Evolutionary conservation across 2,888 invertebrate species (phyloP).

Genomic region (Hymenopus coronatus): DNA sequence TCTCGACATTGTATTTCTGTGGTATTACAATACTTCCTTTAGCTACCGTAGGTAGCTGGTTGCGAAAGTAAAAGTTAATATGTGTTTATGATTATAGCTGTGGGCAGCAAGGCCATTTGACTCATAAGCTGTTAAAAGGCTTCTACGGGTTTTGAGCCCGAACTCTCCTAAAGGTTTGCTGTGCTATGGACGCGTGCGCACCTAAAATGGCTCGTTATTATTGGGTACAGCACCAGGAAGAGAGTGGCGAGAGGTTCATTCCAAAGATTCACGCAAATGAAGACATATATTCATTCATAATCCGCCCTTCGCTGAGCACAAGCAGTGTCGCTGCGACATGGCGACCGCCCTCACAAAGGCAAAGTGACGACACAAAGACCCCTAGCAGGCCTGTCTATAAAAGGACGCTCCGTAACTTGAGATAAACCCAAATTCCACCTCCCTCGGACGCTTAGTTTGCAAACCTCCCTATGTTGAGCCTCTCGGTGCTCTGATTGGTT

Average conservation of each 20-base stretch:
- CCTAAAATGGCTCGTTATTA: not conserved
- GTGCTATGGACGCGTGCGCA: not conserved
- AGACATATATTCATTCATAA: not conserved
- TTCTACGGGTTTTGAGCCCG: no score
- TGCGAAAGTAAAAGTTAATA: no score
- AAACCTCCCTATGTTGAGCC: not conserved
- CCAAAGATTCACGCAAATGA: not conserved
- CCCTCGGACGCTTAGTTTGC: not conserved
- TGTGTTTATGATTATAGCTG: no score
- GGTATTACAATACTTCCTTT: no score
- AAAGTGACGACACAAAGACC: not conserved
- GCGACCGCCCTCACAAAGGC: not conserved
- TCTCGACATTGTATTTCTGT: no score
- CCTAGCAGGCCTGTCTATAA: slow-evolving; percentile 31
- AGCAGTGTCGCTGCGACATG: slow-evolving; percentile 2
- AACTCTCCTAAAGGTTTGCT: not conserved
- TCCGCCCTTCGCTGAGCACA: not conserved
- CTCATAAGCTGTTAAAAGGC: no score
- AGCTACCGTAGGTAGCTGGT: no score
- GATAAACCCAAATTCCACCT: slow-evolving; percentile 22
- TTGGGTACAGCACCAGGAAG: not conserved
- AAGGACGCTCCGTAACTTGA: slow-evolving; percentile 34
- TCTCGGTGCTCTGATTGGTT: not conserved
- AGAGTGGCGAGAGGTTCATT: not conserved
- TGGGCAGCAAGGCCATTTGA: no score